Conservation (phyloP, 2,113 vertebrate genomes). For the Felis chaus region DNA sequence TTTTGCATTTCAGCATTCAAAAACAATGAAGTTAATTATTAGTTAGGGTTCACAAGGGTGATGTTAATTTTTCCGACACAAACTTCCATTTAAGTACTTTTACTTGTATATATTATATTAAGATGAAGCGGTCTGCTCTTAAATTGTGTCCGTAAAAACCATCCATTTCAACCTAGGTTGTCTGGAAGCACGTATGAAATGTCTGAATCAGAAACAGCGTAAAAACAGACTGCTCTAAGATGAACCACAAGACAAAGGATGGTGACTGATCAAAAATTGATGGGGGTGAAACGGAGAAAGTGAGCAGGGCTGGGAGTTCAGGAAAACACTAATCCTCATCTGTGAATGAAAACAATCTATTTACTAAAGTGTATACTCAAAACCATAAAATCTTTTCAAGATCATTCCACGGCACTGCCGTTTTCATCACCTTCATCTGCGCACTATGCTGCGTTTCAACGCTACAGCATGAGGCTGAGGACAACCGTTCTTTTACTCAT, state of each 20-base stretch:
- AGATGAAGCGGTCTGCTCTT: conserved; percentile 68
- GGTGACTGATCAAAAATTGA: conserved; percentile 58
- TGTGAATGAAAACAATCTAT: background rate
- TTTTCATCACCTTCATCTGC: background rate
- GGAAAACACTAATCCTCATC: background rate
- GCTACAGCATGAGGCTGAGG: background rate
- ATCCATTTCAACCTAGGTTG: conserved; percentile 54
- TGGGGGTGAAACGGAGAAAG: conserved; percentile 52
- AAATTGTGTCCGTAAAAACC: conserved; percentile 46
- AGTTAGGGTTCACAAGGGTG: conserved; percentile 53
- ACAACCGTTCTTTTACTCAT: background rate
- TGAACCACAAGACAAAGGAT: conserved; percentile 68
- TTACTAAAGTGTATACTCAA: background rate
- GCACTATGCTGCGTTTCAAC: background rate
- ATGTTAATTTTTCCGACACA: conserved; percentile 60
- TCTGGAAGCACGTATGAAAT: conserved; percentile 48
- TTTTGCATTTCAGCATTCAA: conserved; percentile 61
- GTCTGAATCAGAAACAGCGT: conserved; percentile 37
- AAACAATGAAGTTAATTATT: conserved; percentile 55
- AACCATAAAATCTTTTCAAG: background rate
- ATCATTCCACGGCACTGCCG: background rate
- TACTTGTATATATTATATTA: conserved; percentile 21
- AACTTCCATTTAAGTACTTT: conserved; percentile 53
- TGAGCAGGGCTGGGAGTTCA: background rate
- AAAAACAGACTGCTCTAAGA: conserved; percentile 61